Percentiles rank a stretch among this genome's conserved stretches.
Evolutionary conservation across 2,797 vertebrate genomes (phyloP).

Genomic region (Pantherophis alleghaniensis): DNA sequence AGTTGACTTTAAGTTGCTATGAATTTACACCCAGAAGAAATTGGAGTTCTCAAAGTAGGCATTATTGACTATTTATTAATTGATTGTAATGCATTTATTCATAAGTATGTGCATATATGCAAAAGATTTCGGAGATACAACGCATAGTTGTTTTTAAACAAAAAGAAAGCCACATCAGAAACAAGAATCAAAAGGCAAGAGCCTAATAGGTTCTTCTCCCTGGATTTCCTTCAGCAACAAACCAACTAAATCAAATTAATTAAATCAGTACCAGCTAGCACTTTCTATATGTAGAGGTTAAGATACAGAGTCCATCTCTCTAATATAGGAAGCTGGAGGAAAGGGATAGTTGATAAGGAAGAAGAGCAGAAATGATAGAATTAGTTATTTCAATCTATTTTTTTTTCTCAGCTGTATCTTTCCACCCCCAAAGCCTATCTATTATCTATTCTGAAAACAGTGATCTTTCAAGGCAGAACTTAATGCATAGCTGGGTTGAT

Average conservation of each 20-base stretch:
- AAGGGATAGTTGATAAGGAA: not conserved
- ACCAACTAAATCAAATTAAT: not conserved
- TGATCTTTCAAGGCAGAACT: not conserved
- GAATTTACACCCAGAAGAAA: conserved; percentile 50
- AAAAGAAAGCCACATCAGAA: conserved; percentile 19
- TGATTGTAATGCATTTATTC: conserved; percentile 40
- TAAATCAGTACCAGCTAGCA: not conserved
- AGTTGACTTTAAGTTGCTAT: conserved; percentile 51
- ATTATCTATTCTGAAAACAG: not conserved
- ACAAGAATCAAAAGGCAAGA: not conserved
- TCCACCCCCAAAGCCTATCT: not conserved
- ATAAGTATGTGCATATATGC: not conserved
- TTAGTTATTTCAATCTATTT: not conserved
- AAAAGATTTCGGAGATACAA: conserved; percentile 3
- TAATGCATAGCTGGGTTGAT: not conserved
- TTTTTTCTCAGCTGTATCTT: not conserved
- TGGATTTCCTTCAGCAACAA: conserved; percentile 1
- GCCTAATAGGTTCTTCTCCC: not conserved
- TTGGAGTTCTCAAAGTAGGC: conserved; percentile 50
- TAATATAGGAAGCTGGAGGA: not conserved
- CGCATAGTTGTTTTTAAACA: not conserved
- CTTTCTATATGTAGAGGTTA: not conserved
- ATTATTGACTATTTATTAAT: conserved; percentile 29
- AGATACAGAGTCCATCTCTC: not conserved
- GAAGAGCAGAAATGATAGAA: not conserved